phyloP scores from a whole-genome alignment of 2,797 vertebrate genomes.

The Limosa lapponica region DNA sequence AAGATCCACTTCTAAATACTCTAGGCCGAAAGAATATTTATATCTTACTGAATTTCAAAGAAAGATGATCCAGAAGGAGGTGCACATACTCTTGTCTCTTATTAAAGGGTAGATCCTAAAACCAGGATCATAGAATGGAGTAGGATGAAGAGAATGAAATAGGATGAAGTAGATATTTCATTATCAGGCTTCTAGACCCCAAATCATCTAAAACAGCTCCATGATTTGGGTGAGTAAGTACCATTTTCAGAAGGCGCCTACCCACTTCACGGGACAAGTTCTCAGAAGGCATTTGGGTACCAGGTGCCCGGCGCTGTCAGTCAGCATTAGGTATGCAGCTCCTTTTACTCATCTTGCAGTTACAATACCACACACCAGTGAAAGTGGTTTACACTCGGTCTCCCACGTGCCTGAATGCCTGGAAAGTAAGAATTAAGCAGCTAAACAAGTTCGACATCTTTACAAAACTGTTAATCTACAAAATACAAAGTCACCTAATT shows the following conservation, averaged over 20 bases:
- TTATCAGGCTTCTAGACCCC: not conserved
- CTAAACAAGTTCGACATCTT: not conserved
- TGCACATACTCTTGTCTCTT: not conserved
- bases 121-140: not conserved
- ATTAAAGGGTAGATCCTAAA: not conserved
- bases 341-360: not conserved
- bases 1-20: not conserved
- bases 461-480: not conserved
- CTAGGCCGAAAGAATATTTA: not conserved
- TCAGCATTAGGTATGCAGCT: not conserved
- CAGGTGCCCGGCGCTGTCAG: not conserved
- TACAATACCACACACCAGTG: not conserved
- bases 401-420: not conserved
- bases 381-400: not conserved
- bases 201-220: not conserved
- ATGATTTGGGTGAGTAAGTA: not conserved
- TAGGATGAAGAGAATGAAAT: not conserved
- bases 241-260: not conserved
- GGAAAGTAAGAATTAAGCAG: slow-evolving; percentile 1
- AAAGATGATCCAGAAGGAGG: not conserved
- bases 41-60: not conserved
- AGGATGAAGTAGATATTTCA: not conserved
- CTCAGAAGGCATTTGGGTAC: not conserved
- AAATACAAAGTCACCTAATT: not conserved
- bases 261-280: not conserved